These are phyloP conservation scores for Mesaphorura yosii DNA, from an alignment of 1,140 invertebrate genomes.

Conservation along the genomic window DNA sequence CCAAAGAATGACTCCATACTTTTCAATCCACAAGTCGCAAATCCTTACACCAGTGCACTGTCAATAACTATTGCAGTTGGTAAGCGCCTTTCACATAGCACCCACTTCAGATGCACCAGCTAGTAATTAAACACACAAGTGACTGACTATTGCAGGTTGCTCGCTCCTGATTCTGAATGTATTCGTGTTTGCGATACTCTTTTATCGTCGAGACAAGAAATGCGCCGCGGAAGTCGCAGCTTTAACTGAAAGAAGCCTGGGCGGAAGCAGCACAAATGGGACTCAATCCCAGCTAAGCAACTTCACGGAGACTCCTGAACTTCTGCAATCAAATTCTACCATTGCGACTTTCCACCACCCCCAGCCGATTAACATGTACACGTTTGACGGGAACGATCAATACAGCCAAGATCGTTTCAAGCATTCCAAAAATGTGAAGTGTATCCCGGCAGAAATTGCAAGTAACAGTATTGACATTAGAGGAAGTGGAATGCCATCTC, in stretches of 20 bases:
- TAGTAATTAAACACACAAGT: no score
- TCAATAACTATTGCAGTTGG: slow-evolving; percentile 76
- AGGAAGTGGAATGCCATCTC: no score
- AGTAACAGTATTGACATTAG: no score
- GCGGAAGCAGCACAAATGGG: no score
- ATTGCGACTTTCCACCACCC: slow-evolving; percentile 26
- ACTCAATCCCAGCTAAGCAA: slow-evolving; percentile 6
- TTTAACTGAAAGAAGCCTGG: no score
- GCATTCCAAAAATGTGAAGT: slow-evolving; percentile 2
- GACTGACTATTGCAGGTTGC: no score
- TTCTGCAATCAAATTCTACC: slow-evolving; percentile 28
- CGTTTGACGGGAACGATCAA: not conserved
- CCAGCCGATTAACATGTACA: not conserved
- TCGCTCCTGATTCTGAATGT: slow-evolving; percentile 72
- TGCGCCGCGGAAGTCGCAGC: no score
- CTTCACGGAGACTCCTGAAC: slow-evolving; percentile 27
- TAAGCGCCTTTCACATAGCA: slow-evolving; percentile 36
- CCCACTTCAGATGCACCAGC: slow-evolving; percentile 69
- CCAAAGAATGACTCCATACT: no score
- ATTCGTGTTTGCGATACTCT: slow-evolving; percentile 72
- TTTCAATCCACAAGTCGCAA: no score
- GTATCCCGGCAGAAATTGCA: no score
- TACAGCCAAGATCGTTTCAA: slow-evolving; percentile 1
- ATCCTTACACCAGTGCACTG: slow-evolving; percentile 66
- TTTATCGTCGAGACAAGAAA: slow-evolving; percentile 73